Base-by-base conservation (phyloP, 2,888 invertebrate genomes). In the Caenorhabditis angaria region DNA sequence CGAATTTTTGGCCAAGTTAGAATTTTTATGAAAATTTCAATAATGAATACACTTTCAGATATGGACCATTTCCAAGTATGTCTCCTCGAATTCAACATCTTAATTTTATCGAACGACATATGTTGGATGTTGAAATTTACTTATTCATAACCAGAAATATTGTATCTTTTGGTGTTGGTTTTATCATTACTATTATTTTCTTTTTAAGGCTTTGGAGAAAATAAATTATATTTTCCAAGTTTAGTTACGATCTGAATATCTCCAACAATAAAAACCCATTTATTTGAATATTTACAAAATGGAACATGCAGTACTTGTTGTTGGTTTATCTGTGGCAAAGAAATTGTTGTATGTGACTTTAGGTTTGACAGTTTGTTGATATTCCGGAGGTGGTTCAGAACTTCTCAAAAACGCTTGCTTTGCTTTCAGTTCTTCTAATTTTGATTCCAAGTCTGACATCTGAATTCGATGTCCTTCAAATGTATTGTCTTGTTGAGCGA, bases 401-500 rank as follows among this genome's bases (percentile, higher is more conserved):
- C 68, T 70, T 12, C 76, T 53, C 22, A 78, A 57, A 18, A 72
- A 68, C 6, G 81, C 54, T 56, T 81, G 78, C 12, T 77, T 75
- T 12, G 81, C 72, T 65, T 81, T 78, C 24, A 81, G 61, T 47
- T 78, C 81, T 50, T 70, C 59, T 18, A 81, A 62, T 54, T 77
- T 78, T 18, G 65, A 59, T 67, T 79, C 64, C 18, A 72, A 66
- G 28, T 75, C 65, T 18, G 70, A 69, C 85, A 85, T 83, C 63
- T 85, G 83, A 10, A 65, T 71, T 32, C 82, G 72, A 32, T 85
- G 85, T 10, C 83, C 84, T 60, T 80, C 76, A 65, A 83, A 82
- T 5, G 81, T 79, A 25, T 63, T 71, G 53, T 76, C 78, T 63
- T 85, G 85, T 63, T 85, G 81, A 48, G 75, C 73, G 28, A 85